These are phyloP conservation scores for Calephelis virginiensis DNA, from an alignment of 1,140 invertebrate genomes.

Conservation along the genomic window DNA sequence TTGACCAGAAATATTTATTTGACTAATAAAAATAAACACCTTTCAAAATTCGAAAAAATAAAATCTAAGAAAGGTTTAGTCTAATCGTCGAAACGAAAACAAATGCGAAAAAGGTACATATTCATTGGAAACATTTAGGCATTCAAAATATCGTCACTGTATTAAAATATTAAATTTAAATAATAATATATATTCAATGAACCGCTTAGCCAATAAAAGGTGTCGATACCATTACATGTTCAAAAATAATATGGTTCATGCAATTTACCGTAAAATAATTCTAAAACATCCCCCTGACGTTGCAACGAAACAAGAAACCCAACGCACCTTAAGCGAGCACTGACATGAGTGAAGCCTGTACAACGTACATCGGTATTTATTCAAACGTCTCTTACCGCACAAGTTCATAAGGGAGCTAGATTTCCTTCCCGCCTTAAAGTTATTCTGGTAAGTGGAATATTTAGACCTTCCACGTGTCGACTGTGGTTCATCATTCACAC, in stretches of 20 bases:
- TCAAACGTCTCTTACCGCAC: conserved; percentile 88
- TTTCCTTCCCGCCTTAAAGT: conserved; percentile 90
- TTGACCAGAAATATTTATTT: too few species aligned
- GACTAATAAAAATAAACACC: too few species aligned
- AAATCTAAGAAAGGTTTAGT: too few species aligned
- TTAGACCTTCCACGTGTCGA: conserved; percentile 88
- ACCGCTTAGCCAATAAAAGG: background rate
- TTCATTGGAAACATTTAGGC: too few species aligned
- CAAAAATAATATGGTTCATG: background rate
- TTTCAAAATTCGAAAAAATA: too few species aligned
- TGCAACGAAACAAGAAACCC: conserved; percentile 59
- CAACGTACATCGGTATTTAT: conserved; percentile 46
- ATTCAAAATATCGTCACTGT: too few species aligned
- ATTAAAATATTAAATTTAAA: too few species aligned
- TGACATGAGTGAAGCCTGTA: conserved; percentile 55
- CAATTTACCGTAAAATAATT: background rate
- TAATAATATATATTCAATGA: too few species aligned
- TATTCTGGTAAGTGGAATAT: conserved; percentile 89
- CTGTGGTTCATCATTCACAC: conserved; percentile 85
- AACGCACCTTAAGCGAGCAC: conserved; percentile 57
- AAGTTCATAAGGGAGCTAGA: conserved; percentile 96
- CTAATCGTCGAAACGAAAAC: too few species aligned
- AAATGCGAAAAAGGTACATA: too few species aligned
- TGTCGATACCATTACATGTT: background rate
- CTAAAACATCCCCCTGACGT: conserved; percentile 31